A percentile compares a stretch with the other conserved stretches of the same genome.
phyloP scores from a whole-genome alignment of 2,888 invertebrate genomes.

The Trissoscelio sp. region DNA sequence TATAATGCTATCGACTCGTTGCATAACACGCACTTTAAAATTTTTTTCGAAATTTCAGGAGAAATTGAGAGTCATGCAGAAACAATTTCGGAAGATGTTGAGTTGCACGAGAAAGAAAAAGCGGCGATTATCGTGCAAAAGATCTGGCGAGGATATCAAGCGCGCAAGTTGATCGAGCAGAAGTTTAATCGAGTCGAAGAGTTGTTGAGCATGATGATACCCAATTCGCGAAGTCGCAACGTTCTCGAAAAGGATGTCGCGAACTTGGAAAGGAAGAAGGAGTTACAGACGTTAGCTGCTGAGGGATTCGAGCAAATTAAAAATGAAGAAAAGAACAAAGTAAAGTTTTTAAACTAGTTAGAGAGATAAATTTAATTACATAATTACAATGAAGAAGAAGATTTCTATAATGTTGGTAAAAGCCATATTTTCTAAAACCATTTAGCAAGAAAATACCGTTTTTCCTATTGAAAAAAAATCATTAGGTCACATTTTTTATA shows the following conservation, averaged over 20 bases:
- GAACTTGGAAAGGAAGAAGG: conserved; percentile 70
- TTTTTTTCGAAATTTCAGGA: conserved; percentile 25
- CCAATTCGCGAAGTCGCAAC: conserved; percentile 84
- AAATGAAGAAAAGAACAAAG: conserved; percentile 66
- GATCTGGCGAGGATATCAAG: conserved; percentile 84
- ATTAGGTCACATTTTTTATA: too few species aligned
- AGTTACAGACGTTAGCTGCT: conserved; percentile 83
- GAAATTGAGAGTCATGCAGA: conserved; percentile 25
- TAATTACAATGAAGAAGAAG: too few species aligned
- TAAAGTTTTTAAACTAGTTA: too few species aligned
- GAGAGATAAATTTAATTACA: too few species aligned
- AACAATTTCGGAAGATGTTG: conserved; percentile 34
- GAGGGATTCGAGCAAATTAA: conserved; percentile 82
- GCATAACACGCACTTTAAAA: conserved; percentile 4
- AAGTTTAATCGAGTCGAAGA: conserved; percentile 83
- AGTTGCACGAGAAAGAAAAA: conserved; percentile 48
- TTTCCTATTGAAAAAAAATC: too few species aligned
- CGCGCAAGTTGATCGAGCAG: conserved; percentile 80
- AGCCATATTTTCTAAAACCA: too few species aligned
- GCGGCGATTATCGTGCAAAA: conserved; percentile 82
- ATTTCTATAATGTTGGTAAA: too few species aligned
- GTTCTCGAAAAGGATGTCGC: conserved; percentile 84
- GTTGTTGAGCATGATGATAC: conserved; percentile 86
- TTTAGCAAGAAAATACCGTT: too few species aligned
- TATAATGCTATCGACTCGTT: conserved; percentile 18